Evolutionary conservation across 2,888 invertebrate genomes (phyloP).

Genomic region (Eledona agricola): DNA sequence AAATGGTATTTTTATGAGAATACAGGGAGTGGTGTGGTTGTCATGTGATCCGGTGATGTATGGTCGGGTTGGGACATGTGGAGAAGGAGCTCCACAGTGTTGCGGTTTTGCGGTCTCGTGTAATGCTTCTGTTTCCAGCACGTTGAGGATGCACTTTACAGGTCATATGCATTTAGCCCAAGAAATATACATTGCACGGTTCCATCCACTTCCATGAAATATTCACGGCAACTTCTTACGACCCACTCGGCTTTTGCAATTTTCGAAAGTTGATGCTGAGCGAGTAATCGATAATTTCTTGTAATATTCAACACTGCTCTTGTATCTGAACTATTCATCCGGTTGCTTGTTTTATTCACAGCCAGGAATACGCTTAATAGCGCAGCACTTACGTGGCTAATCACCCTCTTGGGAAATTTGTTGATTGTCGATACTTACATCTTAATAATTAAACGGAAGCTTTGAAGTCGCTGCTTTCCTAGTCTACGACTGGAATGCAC

Average conservation of each 20-base stretch:
- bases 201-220: constrained; percentile 28
- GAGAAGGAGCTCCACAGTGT: constrained; percentile 34
- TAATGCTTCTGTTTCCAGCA: constrained; percentile 40
- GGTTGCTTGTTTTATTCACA: constrained; percentile 26
- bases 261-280: too few relatives aligned
- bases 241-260: constrained; percentile 18
- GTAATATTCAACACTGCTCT: constrained; percentile 9
- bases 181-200: constrained; percentile 25
- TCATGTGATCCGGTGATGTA: constrained; percentile 38
- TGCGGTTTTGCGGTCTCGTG: constrained; percentile 40
- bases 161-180: constrained; percentile 33
- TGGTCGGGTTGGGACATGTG: constrained; percentile 37
- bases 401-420: constrained; percentile 43
- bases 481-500: constrained; percentile 11
- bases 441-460: constrained; percentile 42
- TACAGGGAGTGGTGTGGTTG: constrained; percentile 35
- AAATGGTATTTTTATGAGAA: constrained; percentile 35
- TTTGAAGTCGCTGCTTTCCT: constrained; percentile 20
- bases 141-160: constrained; percentile 41
- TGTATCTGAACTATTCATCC: constrained; percentile 11
- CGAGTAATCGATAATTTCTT: too few relatives aligned
- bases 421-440: constrained; percentile 43
- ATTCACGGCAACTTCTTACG: constrained; percentile 31
- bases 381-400: constrained; percentile 37
- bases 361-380: constrained; percentile 32